phyloP scores from a whole-genome alignment of 2,797 vertebrate species.

The Chelon labrosus region DNA sequence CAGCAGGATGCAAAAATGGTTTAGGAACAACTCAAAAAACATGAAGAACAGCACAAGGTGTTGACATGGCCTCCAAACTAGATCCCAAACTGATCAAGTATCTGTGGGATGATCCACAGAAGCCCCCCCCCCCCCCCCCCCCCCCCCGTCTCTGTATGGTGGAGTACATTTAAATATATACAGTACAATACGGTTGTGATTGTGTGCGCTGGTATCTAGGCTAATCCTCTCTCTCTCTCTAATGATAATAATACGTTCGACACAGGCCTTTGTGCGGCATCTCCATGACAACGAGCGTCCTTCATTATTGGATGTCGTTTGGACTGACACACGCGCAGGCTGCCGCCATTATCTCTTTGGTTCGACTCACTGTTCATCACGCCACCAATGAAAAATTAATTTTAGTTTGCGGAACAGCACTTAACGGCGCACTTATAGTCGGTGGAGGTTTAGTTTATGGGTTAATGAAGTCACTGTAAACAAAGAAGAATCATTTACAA shows the following conservation, averaged over 20 bases:
- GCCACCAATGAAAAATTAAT: not conserved
- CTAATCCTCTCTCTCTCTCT: slow-evolving; percentile 31
- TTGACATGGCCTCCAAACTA: no score
- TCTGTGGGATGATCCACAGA: no score
- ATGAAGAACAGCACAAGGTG: no score
- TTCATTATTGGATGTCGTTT: slow-evolving; percentile 45
- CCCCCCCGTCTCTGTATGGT: slow-evolving; percentile 7
- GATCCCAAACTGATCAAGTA: no score
- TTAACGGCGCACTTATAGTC: slow-evolving; percentile 12
- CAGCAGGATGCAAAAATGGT: no score
- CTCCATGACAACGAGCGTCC: slow-evolving; percentile 56
- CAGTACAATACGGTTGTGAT: not conserved
- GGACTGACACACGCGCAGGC: slow-evolving; percentile 24
- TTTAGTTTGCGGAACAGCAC: not conserved
- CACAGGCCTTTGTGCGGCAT: slow-evolving; percentile 52
- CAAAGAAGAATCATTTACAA: not conserved
- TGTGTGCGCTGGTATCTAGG: slow-evolving; percentile 36
- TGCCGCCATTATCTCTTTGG: slow-evolving; percentile 13
- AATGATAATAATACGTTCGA: slow-evolving; percentile 47
- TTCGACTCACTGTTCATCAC: slow-evolving; percentile 8
- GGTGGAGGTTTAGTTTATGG: not conserved
- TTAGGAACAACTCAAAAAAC: no score
- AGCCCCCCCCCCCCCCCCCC: no score
- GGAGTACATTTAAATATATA: slow-evolving; percentile 21
- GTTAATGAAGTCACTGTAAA: slow-evolving; percentile 8